These are phyloP conservation scores for Ladona fulva DNA, from an alignment of 1,140 invertebrate genomes.

Conservation along the genomic window DNA sequence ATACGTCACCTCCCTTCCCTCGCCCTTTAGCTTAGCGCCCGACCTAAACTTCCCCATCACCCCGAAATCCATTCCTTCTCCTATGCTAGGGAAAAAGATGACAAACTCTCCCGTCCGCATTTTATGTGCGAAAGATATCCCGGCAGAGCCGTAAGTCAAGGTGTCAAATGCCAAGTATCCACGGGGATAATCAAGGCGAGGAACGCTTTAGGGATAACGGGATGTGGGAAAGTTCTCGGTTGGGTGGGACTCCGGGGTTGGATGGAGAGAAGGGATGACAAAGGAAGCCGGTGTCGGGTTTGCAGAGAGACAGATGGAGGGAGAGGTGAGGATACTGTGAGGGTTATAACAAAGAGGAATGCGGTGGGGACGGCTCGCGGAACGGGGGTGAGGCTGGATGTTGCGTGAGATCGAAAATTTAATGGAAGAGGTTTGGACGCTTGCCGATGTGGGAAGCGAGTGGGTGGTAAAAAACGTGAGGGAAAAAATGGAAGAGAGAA, in stretches of 20 bases:
- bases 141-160: background rate
- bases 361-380: background rate
- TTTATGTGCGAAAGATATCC: background rate
- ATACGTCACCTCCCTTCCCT: too few relatives aligned
- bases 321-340: background rate
- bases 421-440: too few relatives aligned
- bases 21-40: too few relatives aligned
- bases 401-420: too few relatives aligned
- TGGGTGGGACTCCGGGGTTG: background rate
- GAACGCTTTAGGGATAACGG: background rate
- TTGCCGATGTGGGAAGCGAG: too few relatives aligned
- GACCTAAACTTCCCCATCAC: too few relatives aligned
- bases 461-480: too few relatives aligned
- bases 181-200: background rate
- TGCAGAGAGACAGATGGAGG: background rate
- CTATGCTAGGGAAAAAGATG: too few relatives aligned
- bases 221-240: background rate
- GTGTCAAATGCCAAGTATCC: slow-evolving; percentile 4
- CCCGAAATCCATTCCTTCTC: too few relatives aligned
- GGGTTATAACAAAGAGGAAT: background rate
- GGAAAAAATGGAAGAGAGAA: too few relatives aligned
- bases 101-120: background rate
- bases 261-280: background rate
- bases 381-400: too few relatives aligned
- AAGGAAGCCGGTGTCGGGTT: background rate